Percentiles rank a stretch among this genome's conserved stretches.
phyloP scores from a whole-genome alignment of 2,113 vertebrate species.

The Stegastes partitus region DNA sequence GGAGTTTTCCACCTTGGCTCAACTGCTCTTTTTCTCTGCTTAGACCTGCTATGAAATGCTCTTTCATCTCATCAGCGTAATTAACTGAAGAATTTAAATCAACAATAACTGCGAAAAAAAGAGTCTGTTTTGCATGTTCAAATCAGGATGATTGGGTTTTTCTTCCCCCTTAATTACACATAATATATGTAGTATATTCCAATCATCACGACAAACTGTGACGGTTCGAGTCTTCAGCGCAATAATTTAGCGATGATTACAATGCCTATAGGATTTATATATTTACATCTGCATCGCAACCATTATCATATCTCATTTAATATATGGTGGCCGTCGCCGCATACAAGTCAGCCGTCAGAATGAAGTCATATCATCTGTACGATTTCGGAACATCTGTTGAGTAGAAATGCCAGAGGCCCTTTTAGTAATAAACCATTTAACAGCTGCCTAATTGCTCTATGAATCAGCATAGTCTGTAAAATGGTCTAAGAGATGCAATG shows the following conservation, averaged over 20 bases:
- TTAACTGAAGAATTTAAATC: slow-evolving; percentile 58
- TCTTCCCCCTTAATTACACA: background rate
- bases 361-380: slow-evolving; percentile 59
- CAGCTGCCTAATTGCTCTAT: slow-evolving; percentile 65
- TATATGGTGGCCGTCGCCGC: slow-evolving; percentile 29
- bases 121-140: slow-evolving; percentile 21
- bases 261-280: slow-evolving; percentile 16
- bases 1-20: slow-evolving; percentile 61
- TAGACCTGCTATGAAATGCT: slow-evolving; percentile 52
- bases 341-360: slow-evolving; percentile 41
- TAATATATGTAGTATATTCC: slow-evolving; percentile 4
- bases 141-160: slow-evolving; percentile 20
- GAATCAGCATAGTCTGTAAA: slow-evolving; percentile 59
- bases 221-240: background rate
- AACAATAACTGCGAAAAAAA: slow-evolving; percentile 14
- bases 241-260: slow-evolving; percentile 34
- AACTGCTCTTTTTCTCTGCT: slow-evolving; percentile 49
- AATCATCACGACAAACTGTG: slow-evolving; percentile 39
- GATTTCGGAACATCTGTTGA: slow-evolving; percentile 70
- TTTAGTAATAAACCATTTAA: slow-evolving; percentile 69
- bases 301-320: slow-evolving; percentile 38
- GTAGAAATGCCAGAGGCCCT: slow-evolving; percentile 57
- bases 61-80: slow-evolving; percentile 65
- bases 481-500: slow-evolving; percentile 12
- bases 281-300: slow-evolving; percentile 32